Conservation (phyloP, 2,888 invertebrate genomes). For the Synanthedon myopaeformis region DNA sequence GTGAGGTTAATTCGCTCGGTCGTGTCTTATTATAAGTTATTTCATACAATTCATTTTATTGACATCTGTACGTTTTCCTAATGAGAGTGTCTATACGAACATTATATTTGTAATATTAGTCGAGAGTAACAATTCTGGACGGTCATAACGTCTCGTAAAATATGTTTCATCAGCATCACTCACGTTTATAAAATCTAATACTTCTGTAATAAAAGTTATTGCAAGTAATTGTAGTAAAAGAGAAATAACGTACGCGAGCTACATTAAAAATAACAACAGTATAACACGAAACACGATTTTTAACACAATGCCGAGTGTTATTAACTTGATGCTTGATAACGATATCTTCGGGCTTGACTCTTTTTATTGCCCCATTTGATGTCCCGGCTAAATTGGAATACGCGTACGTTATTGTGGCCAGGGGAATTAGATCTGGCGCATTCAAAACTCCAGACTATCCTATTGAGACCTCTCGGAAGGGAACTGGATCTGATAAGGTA, state of each 20-base stretch:
- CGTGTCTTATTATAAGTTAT: slow-evolving; percentile 7
- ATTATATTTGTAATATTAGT: no score
- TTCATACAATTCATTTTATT: not conserved
- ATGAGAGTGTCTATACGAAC: not conserved
- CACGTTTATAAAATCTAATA: not conserved
- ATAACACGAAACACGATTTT: slow-evolving; percentile 18
- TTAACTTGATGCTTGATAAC: slow-evolving; percentile 37
- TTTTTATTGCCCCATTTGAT: slow-evolving; percentile 40
- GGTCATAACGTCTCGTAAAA: not conserved
- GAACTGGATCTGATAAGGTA: slow-evolving; percentile 67
- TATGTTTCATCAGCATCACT: not conserved
- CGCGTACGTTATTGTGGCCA: slow-evolving; percentile 52
- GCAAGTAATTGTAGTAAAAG: not conserved
- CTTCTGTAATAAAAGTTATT: not conserved
- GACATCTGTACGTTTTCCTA: not conserved
- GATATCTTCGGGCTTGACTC: slow-evolving; percentile 23
- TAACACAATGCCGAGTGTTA: slow-evolving; percentile 24
- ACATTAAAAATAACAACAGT: slow-evolving; percentile 18
- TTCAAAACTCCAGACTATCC: slow-evolving; percentile 56
- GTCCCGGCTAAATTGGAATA: slow-evolving; percentile 53
- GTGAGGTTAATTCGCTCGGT: slow-evolving; percentile 22
- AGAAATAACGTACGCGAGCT: slow-evolving; percentile 1
- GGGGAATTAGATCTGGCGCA: slow-evolving; percentile 65
- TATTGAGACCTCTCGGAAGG: slow-evolving; percentile 68
- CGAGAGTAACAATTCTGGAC: no score